phyloP scores from a whole-genome alignment of 2,797 vertebrate genomes.

The Enteromius anoplus region DNA sequence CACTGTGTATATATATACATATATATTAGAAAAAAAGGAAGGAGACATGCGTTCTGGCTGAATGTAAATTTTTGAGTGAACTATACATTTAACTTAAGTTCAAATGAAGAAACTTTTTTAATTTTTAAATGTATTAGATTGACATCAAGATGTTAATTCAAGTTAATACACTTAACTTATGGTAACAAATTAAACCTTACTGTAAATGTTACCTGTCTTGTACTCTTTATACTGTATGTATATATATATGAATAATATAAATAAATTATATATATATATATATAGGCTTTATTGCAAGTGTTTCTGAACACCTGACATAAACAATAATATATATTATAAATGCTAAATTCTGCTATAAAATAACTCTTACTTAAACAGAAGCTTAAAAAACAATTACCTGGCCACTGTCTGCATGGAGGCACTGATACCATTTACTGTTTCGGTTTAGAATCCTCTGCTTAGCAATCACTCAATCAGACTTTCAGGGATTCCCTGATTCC shows the following conservation, averaged over 20 bases:
- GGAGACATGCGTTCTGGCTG: too few species aligned
- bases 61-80: too few species aligned
- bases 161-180: neutral
- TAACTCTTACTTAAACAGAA: slow-evolving; percentile 17
- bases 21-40: too few species aligned
- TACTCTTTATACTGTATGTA: neutral
- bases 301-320: neutral
- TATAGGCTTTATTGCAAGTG: neutral
- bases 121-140: neutral
- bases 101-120: neutral
- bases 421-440: slow-evolving; percentile 15
- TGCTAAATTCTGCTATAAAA: neutral
- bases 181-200: neutral
- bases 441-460: slow-evolving; percentile 18
- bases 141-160: neutral
- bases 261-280: neutral
- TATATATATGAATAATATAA: neutral
- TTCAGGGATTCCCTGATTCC: slow-evolving; percentile 52
- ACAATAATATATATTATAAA: neutral
- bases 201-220: neutral
- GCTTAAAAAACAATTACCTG: neutral
- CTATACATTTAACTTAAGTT: too few species aligned
- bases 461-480: slow-evolving; percentile 31
- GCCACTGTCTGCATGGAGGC: neutral
- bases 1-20: too few species aligned